Evolutionary conservation across 2,113 vertebrate genomes (phyloP).

Genomic region (Pygoscelis antarcticus): DNA sequence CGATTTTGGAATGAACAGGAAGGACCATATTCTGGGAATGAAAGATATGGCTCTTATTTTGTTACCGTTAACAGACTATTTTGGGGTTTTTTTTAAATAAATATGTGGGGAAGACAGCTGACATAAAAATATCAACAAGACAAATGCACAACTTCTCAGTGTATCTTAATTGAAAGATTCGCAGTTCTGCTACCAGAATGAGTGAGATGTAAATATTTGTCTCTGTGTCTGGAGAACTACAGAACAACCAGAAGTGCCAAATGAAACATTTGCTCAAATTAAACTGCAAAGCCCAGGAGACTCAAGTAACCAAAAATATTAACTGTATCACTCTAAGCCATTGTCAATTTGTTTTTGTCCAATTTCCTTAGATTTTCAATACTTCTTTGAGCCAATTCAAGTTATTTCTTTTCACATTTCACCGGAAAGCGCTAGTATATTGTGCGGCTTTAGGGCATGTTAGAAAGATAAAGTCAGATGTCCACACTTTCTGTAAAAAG

Average conservation of each 20-base stretch:
- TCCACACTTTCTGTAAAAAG: not conserved
- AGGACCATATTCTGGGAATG: not conserved
- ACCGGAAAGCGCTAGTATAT: not conserved
- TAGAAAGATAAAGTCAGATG: not conserved
- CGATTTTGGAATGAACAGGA: not conserved
- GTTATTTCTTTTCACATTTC: not conserved
- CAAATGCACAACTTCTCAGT: constrained; percentile 20
- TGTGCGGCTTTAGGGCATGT: not conserved
- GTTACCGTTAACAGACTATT: not conserved
- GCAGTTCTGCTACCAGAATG: constrained; percentile 15
- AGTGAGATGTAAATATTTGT: constrained; percentile 67
- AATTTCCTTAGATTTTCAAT: constrained; percentile 9
- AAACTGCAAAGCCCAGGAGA: constrained; percentile 49
- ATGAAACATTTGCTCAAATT: constrained; percentile 66
- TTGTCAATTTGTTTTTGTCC: constrained; percentile 8
- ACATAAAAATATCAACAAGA: not conserved
- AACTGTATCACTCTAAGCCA: not conserved
- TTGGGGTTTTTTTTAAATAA: not conserved
- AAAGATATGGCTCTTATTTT: not conserved
- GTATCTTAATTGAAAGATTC: constrained; percentile 43
- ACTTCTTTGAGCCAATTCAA: not conserved
- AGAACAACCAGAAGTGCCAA: constrained; percentile 62
- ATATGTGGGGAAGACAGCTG: not conserved
- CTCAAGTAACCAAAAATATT: constrained; percentile 19
- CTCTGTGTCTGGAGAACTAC: constrained; percentile 45